A percentile compares a stretch with the other conserved stretches of the same genome.
phyloP scores from a whole-genome alignment of 2,113 vertebrate genomes.

The Typhlomys cinereus region DNA sequence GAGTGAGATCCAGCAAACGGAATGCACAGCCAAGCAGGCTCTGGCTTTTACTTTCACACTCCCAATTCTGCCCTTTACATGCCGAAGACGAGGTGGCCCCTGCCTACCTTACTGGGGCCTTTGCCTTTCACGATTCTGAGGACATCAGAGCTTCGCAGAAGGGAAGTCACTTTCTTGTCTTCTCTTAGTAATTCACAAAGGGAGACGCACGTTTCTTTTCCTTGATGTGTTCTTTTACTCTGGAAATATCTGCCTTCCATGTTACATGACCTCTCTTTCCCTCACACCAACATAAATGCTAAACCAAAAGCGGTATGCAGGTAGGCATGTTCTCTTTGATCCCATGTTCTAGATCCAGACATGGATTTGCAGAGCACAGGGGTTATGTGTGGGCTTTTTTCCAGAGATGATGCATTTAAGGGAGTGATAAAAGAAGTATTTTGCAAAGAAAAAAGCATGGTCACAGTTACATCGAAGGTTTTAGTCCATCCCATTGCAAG shows the following conservation, averaged over 20 bases:
- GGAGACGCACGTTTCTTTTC: background rate
- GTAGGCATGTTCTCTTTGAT: background rate
- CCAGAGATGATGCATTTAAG: background rate
- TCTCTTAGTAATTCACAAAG: background rate
- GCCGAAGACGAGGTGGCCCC: background rate
- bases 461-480: background rate
- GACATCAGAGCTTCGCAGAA: background rate
- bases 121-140: background rate
- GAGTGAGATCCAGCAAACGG: background rate
- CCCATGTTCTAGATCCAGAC: background rate
- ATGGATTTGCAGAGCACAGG: background rate
- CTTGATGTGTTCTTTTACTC: background rate
- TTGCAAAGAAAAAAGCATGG: background rate
- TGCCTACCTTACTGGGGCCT: background rate
- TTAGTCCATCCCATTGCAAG: background rate
- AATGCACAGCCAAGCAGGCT: background rate
- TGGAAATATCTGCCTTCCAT: background rate
- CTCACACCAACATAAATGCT: background rate
- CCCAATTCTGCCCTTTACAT: background rate
- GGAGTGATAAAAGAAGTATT: background rate
- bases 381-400: background rate
- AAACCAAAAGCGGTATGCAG: background rate
- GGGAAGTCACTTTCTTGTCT: fast-evolving
- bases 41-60: background rate
- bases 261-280: background rate